Base-by-base conservation (phyloP, 2,888 invertebrate species). In the Philereme vetulata region DNA sequence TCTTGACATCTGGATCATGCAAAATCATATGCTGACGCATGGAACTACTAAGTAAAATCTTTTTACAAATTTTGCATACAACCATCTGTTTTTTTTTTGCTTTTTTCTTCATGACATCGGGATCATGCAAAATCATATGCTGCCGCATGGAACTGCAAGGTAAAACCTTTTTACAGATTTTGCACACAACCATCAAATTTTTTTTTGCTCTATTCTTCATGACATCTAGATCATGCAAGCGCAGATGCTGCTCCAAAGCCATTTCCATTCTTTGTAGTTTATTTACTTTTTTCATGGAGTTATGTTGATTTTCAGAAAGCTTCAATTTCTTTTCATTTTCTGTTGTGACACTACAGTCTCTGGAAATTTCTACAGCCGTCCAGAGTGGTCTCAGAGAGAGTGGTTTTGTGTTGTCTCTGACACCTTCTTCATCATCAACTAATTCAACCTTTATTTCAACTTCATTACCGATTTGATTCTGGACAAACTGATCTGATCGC, bases 1-100 rank as follows among this genome's bases (percentile, higher is more conserved):
- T 82, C 43, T 81, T 78, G 32, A 80, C 81, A 48, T 84, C 75
- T 4, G 84, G 82, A 53, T 86, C 84, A 67, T 85, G 84, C 78
- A 84, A 77, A 0, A 83, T 82, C 51, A 84, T 61, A 63, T 85
- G 85, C 57, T 84, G 80, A 61, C 82, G 85, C 42, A 78, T 80
- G 65, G 84, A 84, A 6, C 83, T 80, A 43, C 74, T 72, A 56
- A 75, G 82, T 5, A 86, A 72, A 7, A 83, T 68, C 74, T 86
- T 85, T 32, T 62, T 65, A 47, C 69, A 70, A 38, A 67, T 62
- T 9, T 75, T 72, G 59, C 84, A 84, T n/a, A 78, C 78, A 0
- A 66, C 64, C 65, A 81, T 84, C 4, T 72, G 59, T 67, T 62
- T 76, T 77, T 32, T 65, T 60, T 58, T 70, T 71, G 4, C 10